Evolutionary conservation across 1,140 invertebrate species (phyloP), one percentile per base, ranked within the genome.

Genomic region (Fopius arisanus): DNA sequence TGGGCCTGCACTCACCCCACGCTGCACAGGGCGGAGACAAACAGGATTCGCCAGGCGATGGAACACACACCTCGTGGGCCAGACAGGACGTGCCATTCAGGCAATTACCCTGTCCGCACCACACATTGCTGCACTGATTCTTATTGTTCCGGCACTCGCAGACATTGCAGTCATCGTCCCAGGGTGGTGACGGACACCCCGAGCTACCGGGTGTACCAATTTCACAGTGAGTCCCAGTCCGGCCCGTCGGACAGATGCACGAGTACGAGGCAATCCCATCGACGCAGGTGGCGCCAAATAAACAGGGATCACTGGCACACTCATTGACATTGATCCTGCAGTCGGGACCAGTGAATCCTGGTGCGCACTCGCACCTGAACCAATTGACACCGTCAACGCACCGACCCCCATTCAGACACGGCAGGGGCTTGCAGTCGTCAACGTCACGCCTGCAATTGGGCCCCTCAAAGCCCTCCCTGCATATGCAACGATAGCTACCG

Each of bases 101-200:
- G 81, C 94, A 96, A 82, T 96, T 95, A n/a, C 91, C 90, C 23
- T 94, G 89, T 4, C 94, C 94, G 80, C 94, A 95, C 94, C 94
- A 95, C 19, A 97, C 92, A 80, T 94, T 92, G 63, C 94, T 96
- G 87, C 96, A 97, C 19, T 91, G 90, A 14, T 93, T 92, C 59
- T 91, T 90, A 9, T 93, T 92, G 68, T 92, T 92, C 12, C 90
- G 87, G 81, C 96, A 97, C 54, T 91, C 90, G 83, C 95, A 97
- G 1, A 92, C 91, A 85, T 97, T 97, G 87, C 96, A 97, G 48
- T 94, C 92, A 76, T 93, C 90, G 37, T 91, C 88, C 88, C 91
- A 92, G 2, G 73, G 81, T 2, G 81, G 76, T 0, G 83, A 79
- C 0, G 79, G 69, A 70, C 86, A 88, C 0, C 85, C 84, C 0